Conservation (phyloP, 30 jellyfish, hydroid and myxozoan genomes). For the Catostylus mosaicus region DNA sequence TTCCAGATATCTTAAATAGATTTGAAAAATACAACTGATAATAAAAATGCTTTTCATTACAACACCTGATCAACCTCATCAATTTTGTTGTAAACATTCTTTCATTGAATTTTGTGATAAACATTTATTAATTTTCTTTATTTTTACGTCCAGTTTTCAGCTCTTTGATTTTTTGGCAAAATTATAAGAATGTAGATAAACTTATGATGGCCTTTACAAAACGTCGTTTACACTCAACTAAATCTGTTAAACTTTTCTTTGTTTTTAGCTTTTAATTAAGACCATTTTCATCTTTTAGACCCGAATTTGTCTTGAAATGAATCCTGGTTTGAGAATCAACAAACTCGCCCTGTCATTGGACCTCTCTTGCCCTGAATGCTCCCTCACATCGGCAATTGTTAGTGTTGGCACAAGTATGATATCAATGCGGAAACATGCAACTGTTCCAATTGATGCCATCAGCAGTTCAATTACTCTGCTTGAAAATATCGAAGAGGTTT, state of each 20-base stretch:
- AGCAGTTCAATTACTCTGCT: slow-evolving; percentile 14
- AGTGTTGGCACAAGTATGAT: slow-evolving; percentile 64
- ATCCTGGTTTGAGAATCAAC: slow-evolving; percentile 53
- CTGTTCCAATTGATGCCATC: slow-evolving; percentile 25
- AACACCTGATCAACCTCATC: too few species aligned
- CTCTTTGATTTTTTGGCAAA: too few species aligned
- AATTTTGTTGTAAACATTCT: too few species aligned
- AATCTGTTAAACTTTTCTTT: not conserved
- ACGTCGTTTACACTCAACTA: too few species aligned
- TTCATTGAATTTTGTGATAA: too few species aligned
- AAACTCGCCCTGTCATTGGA: slow-evolving; percentile 30
- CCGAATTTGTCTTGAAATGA: slow-evolving; percentile 55
- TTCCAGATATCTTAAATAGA: not conserved
- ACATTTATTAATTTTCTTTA: too few species aligned
- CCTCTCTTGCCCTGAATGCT: slow-evolving; percentile 54
- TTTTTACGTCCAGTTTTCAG: too few species aligned
- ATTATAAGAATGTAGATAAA: too few species aligned
- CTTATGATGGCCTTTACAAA: too few species aligned
- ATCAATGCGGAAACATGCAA: slow-evolving; percentile 46
- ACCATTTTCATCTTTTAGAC: slow-evolving; percentile 24
- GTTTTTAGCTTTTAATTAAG: not conserved
- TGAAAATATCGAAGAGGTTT: slow-evolving; percentile 52
- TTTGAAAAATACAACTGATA: too few species aligned
- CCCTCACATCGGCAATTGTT: slow-evolving; percentile 47
- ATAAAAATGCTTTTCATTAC: too few species aligned